Percentiles rank a stretch among this genome's conserved stretches.
phyloP scores from a whole-genome alignment of 1,140 invertebrate genomes.

The Calycopis cecrops region DNA sequence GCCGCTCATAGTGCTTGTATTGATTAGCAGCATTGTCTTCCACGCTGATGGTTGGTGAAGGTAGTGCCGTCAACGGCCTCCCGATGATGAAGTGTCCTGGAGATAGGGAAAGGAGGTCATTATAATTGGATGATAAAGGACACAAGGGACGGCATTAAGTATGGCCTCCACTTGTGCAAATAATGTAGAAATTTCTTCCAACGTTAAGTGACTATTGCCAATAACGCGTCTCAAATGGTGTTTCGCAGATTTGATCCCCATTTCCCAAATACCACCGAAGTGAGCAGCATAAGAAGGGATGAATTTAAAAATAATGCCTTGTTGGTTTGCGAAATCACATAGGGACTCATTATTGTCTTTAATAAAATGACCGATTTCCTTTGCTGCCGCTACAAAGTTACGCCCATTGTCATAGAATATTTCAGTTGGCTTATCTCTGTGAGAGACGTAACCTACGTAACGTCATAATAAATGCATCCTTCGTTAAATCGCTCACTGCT shows the following conservation, averaged over 20 bases:
- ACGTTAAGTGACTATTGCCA: slow-evolving; percentile 14
- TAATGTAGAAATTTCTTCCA: slow-evolving; percentile 18
- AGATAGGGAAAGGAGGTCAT: not conserved
- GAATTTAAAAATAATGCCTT: slow-evolving; percentile 7
- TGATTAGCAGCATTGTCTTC: not conserved
- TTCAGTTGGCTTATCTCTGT: too few relatives aligned
- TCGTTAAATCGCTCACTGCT: too few relatives aligned
- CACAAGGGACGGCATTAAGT: slow-evolving; percentile 33
- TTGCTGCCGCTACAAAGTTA: too few relatives aligned
- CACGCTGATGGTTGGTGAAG: not conserved
- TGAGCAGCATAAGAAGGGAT: slow-evolving; percentile 29
- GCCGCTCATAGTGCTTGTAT: not conserved
- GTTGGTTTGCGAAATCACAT: not conserved
- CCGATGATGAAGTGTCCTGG: slow-evolving; percentile 8
- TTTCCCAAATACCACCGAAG: slow-evolving; percentile 40
- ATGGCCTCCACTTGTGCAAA: slow-evolving; percentile 33
- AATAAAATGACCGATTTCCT: too few relatives aligned
- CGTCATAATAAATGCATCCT: too few relatives aligned
- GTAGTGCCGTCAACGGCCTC: not conserved
- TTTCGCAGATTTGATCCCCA: slow-evolving; percentile 38
- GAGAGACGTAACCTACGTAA: too few relatives aligned
- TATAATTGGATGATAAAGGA: not conserved
- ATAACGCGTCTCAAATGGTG: slow-evolving; percentile 22
- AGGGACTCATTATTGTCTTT: too few relatives aligned
- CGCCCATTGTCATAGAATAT: too few relatives aligned